Percentiles rank a stretch among this genome's conserved stretches.
phyloP scores from a whole-genome alignment of 1,140 invertebrate species.

The Phortica variegata region DNA sequence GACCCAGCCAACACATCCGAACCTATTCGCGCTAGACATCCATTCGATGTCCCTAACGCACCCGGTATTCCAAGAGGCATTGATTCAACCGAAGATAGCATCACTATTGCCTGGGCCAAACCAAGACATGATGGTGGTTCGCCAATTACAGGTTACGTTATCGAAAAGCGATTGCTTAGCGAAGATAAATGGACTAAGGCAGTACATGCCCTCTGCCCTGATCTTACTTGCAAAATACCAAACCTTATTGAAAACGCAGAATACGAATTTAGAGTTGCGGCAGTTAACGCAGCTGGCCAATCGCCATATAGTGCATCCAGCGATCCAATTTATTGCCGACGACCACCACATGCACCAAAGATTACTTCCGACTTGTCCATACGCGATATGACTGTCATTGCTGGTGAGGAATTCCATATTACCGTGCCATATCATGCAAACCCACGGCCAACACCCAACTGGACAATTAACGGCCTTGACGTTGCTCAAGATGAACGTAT shows the following conservation, averaged over 20 bases:
- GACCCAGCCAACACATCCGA: constrained; percentile 86
- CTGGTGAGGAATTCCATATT: constrained; percentile 93
- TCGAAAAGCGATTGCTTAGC: constrained; percentile 87
- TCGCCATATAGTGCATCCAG: constrained; percentile 89
- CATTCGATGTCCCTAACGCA: constrained; percentile 89
- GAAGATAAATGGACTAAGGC: constrained; percentile 92
- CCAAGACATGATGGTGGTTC: constrained; percentile 92
- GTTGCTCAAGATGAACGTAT: constrained; percentile 80
- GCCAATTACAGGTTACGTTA: constrained; percentile 85
- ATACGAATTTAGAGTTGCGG: constrained; percentile 96
- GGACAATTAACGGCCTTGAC: constrained; percentile 86
- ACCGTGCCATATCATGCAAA: constrained; percentile 87
- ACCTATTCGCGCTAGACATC: constrained; percentile 91
- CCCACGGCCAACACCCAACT: constrained; percentile 83
- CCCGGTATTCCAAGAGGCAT: constrained; percentile 84
- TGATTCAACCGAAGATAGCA: constrained; percentile 89
- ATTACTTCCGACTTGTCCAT: constrained; percentile 92
- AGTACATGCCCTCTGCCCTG: constrained; percentile 77
- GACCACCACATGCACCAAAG: constrained; percentile 84
- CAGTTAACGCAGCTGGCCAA: constrained; percentile 93
- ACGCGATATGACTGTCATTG: constrained; percentile 91
- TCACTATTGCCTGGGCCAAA: constrained; percentile 90
- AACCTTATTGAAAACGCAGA: constrained; percentile 92
- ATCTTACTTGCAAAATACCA: constrained; percentile 78
- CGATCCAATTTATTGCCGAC: constrained; percentile 84